Conservation (phyloP, 2,888 invertebrate genomes). For the Chrysolina haemoptera region DNA sequence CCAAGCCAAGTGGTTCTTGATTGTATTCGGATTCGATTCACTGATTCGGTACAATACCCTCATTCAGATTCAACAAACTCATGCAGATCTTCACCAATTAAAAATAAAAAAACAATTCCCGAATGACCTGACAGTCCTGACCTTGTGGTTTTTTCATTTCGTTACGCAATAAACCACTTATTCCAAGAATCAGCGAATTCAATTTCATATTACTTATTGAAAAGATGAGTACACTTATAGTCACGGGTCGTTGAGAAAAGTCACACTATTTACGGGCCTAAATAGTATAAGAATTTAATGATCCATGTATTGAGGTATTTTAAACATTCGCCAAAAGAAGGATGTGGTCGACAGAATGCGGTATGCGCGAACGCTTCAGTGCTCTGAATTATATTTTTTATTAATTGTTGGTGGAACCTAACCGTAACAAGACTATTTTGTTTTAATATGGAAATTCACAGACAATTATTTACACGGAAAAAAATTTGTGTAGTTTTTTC, state of each 20-base stretch:
- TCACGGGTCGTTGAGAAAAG: neutral
- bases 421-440: too few relatives aligned
- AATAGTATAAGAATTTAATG: constrained; percentile 36
- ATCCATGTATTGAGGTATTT: constrained; percentile 36
- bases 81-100: neutral
- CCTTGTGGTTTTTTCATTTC: neutral
- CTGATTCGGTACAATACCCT: neutral
- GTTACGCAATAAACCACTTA: neutral
- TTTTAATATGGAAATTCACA: too few relatives aligned
- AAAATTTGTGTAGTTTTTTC: too few relatives aligned
- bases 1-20: neutral
- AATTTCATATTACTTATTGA: constrained; percentile 2
- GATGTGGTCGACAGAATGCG: constrained; percentile 38
- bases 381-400: neutral
- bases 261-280: constrained; percentile 12
- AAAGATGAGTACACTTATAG: neutral
- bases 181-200: neutral
- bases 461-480: too few relatives aligned
- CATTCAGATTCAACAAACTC: neutral
- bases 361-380: constrained; percentile 25
- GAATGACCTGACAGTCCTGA: neutral
- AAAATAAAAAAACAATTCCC: neutral
- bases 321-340: constrained; percentile 40
- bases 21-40: neutral
- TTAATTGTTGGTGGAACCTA: neutral